Evolutionary conservation across 2,113 vertebrate genomes (phyloP).

Genomic region (Ictalurus punctatus): DNA sequence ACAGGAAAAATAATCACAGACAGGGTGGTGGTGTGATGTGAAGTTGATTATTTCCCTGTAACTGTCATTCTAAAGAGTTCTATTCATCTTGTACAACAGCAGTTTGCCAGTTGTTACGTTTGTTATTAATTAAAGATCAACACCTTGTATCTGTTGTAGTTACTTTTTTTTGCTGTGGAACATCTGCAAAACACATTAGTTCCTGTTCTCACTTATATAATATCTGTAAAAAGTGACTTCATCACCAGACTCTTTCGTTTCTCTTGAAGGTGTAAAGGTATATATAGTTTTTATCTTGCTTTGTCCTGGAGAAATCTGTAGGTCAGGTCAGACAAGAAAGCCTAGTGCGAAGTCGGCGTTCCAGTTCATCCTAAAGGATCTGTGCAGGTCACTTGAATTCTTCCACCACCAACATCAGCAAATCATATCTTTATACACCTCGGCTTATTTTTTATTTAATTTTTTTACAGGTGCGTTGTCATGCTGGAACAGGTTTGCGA

Average conservation of each 20-base stretch:
- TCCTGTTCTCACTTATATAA: background rate
- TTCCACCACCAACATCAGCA: background rate
- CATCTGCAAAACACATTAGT: background rate
- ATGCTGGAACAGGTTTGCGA: background rate
- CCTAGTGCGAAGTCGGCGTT: background rate
- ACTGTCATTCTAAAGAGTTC: background rate
- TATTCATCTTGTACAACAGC: background rate
- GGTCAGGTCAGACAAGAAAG: background rate
- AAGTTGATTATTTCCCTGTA: background rate
- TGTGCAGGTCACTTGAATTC: background rate
- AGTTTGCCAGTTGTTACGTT: background rate
- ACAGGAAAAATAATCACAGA: background rate
- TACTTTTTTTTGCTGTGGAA: background rate
- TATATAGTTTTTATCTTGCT: background rate
- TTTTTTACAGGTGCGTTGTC: background rate
- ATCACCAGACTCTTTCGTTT: background rate
- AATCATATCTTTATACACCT: too few relatives aligned
- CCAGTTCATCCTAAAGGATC: background rate
- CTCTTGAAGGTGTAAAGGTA: background rate
- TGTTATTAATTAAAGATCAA: background rate
- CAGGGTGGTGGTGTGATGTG: background rate
- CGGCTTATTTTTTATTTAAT: too few relatives aligned
- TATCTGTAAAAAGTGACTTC: background rate
- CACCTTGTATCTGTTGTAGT: background rate
- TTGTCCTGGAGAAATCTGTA: constrained; percentile 54